Percentiles rank a stretch among this genome's conserved stretches.
Conservation (phyloP, 2,797 vertebrate genomes). For the Neoniphon sammara region DNA sequence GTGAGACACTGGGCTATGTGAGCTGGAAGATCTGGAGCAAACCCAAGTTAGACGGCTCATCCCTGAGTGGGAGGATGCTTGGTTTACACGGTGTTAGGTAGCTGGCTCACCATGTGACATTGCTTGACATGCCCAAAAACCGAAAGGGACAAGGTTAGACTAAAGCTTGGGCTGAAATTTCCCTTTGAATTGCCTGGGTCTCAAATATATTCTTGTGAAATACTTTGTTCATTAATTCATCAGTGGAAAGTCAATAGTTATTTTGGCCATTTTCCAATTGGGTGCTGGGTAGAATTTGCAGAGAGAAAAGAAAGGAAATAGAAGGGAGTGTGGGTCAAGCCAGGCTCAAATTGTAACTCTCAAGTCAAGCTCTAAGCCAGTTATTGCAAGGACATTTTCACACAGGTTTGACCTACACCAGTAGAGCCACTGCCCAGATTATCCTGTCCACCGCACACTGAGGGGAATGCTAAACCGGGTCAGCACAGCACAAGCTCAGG, state of each 20-base stretch:
- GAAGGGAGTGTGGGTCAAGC: background rate
- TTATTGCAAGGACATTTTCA: slow-evolving; percentile 25
- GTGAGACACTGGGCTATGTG: slow-evolving; percentile 51
- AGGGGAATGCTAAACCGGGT: slow-evolving; percentile 51
- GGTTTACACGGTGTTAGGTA: slow-evolving; percentile 46
- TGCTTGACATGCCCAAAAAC: slow-evolving; percentile 24
- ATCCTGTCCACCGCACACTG: slow-evolving; percentile 11
- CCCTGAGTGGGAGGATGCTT: slow-evolving; percentile 40
- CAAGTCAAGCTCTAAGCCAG: slow-evolving; percentile 10
- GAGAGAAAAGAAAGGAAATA: background rate
- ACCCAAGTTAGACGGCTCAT: slow-evolving; percentile 53
- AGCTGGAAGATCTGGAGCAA: slow-evolving; percentile 56
- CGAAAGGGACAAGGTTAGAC: slow-evolving; percentile 32
- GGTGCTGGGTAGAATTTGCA: background rate
- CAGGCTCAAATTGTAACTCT: slow-evolving; percentile 5
- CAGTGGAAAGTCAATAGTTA: background rate
- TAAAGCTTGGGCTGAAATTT: background rate
- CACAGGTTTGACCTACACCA: slow-evolving; percentile 36
- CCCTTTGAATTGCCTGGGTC: no score
- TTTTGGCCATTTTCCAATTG: background rate
- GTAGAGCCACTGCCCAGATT: slow-evolving; percentile 15
- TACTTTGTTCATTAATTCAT: background rate
- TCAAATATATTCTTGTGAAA: background rate
- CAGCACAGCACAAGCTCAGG: slow-evolving; percentile 1
- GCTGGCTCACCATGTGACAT: slow-evolving; percentile 7